Conservation (phyloP, 2,888 invertebrate genomes). For the Ormyrus pomaceus region DNA sequence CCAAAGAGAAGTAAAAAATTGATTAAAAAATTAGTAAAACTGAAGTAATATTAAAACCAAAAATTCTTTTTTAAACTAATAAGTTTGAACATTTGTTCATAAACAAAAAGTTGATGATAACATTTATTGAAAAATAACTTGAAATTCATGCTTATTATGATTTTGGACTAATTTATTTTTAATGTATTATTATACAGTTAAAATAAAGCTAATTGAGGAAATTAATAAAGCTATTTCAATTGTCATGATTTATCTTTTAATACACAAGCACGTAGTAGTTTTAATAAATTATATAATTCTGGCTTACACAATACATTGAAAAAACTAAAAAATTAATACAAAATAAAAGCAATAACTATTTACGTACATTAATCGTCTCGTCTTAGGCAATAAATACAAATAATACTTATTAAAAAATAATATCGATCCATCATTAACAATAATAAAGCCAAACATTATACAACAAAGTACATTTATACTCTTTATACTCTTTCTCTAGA, state of each 20-base stretch:
- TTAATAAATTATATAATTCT: constrained; percentile 50
- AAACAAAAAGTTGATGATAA: too few relatives aligned
- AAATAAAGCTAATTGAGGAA: constrained; percentile 24
- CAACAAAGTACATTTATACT: constrained; percentile 32
- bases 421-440: constrained; percentile 43
- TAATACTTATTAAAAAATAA: constrained; percentile 49
- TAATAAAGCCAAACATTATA: constrained; percentile 50
- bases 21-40: too few relatives aligned
- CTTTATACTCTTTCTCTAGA: constrained; percentile 8
- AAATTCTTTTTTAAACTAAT: too few relatives aligned
- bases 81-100: too few relatives aligned
- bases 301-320: constrained; percentile 20
- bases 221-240: constrained; percentile 24
- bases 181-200: constrained; percentile 22
- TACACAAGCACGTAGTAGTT: constrained; percentile 39
- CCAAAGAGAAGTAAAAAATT: too few relatives aligned
- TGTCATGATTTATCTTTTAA: constrained; percentile 44
- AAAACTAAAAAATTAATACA: constrained; percentile 40
- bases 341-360: constrained; percentile 26
- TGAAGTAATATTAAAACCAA: too few relatives aligned
- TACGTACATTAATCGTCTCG: constrained; percentile 22
- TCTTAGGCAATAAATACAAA: constrained; percentile 36
- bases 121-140: neutral
- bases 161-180: constrained; percentile 39
- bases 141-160: neutral